Base-by-base conservation (phyloP, 2,888 invertebrate species). In the Petrolisthes manimaculis region DNA sequence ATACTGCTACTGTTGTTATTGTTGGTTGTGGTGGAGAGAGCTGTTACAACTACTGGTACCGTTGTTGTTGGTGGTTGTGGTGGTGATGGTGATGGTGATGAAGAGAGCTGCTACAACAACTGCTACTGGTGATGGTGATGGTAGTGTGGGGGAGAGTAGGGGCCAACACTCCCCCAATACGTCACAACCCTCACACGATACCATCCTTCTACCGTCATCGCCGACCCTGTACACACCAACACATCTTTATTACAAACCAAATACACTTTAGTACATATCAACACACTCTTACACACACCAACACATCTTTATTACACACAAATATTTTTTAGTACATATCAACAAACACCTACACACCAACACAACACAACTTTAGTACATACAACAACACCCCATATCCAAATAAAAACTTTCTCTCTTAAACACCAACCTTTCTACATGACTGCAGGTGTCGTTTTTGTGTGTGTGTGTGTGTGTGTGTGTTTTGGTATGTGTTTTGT, bases 151-250 rank as follows among this genome's bases (percentile, higher is more conserved):
- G 55, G 24, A 4, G 84, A 84, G 69, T 77, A 86, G 51, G 77
- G 24, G 9, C 86, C 86, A 18, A 54, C 51, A 5, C 71, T 61
- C 9, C 83, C 86, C 86, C 86, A 86, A 69, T 83, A 83, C 21
- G 86, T 86, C n/a, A 86, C 69, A 37, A 86, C 86, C 56, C 86
- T 69, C 18, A 86, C 86, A 18, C 86, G 75, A 67, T 86, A 86
- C 86, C 86, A 86, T 4, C 86, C 86, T 3, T 21, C 75, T 6
- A 86, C 86, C 51, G 82, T 83, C 51, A 21, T n/a, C n/a, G n/a
- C 71, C 6, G 14, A 18, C 61, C 61, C 61, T 61, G 61, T 61
- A 3, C 61, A 61, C 61, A 61, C 61, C 1, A 61, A 18, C 2
- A 61, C 61, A 12, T 18, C 61, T 61, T 18, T 61, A 9, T 0